Conservation (phyloP, 2,113 vertebrate species). For the Podilymbus podiceps region DNA sequence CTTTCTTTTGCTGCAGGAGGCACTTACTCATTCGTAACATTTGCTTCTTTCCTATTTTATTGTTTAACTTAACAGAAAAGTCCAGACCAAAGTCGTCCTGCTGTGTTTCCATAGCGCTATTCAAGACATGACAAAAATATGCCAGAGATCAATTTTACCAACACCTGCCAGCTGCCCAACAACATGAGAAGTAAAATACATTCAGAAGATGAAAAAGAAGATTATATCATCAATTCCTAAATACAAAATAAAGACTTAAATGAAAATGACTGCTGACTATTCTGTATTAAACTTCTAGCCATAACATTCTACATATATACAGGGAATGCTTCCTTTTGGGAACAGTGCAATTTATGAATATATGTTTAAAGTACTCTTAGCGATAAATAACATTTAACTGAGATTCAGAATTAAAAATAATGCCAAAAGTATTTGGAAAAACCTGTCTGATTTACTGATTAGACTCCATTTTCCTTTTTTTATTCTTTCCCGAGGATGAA, state of each 20-base stretch:
- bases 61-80: conserved; percentile 41
- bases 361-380: not conserved
- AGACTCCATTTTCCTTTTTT: not conserved
- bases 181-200: not conserved
- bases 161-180: not conserved
- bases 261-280: not conserved
- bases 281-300: not conserved
- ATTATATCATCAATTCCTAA: not conserved
- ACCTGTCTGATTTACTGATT: not conserved
- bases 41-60: not conserved
- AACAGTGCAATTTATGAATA: not conserved
- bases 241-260: not conserved
- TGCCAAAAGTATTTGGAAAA: not conserved
- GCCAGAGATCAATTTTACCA: not conserved
- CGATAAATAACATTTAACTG: not conserved
- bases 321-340: not conserved
- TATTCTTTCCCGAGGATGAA: not conserved
- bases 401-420: not conserved
- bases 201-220: not conserved
- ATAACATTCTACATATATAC: not conserved
- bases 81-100: not conserved
- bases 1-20: not conserved
- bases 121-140: not conserved
- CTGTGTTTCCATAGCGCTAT: not conserved
- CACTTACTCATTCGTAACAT: not conserved